Base-by-base conservation (phyloP, 1,140 invertebrate species). In the Drosophila truncata region DNA sequence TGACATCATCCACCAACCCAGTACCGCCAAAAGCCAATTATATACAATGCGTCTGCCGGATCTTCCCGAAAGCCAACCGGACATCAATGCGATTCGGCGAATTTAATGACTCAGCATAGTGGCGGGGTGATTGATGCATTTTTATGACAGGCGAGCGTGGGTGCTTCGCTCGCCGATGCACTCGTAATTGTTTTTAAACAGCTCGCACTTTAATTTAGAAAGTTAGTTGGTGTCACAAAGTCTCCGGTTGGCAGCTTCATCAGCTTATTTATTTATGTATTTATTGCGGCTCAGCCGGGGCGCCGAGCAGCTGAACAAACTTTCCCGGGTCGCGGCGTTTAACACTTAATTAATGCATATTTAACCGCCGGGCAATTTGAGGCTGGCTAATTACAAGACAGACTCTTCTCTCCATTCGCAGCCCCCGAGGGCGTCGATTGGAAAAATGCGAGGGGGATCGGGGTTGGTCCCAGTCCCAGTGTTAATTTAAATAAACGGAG, bases 271-370 rank as follows among this genome's bases (percentile, higher is more conserved):
- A 63, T 72, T 82, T 64, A 60, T 76, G 61, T 65, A 57, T 65
- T 76, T 65, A 65, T 65, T 76, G 61, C 37, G 18, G 59, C 37
- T 57, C 27, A 33, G 18, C 9, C 18, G 44, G 10, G 57, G 8
- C 29, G 41, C 46, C 25, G 46, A 25, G 29, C 78, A 57, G 78
- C 78, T 81, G 71, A 41, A 31, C 33, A 84, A 67, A 72, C 76
- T 84, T 76, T 76, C 46, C 37, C 69, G 41, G 60, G 41, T 57
- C 50, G 44, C 33, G 46, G 77, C 73, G 67, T 63, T 85, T 85
- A 85, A 67, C 83, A 82, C 83, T 78, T 75, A 90, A 88, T 88
- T 84, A 90, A 90, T 88, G 84, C 84, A 84, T 63, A 88, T 84
- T 80, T 80, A 80, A 74, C 63, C 61, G 58, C 50, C 60, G 80